Base-by-base conservation (phyloP, 2,113 vertebrate genomes). In the Butorides virescens region DNA sequence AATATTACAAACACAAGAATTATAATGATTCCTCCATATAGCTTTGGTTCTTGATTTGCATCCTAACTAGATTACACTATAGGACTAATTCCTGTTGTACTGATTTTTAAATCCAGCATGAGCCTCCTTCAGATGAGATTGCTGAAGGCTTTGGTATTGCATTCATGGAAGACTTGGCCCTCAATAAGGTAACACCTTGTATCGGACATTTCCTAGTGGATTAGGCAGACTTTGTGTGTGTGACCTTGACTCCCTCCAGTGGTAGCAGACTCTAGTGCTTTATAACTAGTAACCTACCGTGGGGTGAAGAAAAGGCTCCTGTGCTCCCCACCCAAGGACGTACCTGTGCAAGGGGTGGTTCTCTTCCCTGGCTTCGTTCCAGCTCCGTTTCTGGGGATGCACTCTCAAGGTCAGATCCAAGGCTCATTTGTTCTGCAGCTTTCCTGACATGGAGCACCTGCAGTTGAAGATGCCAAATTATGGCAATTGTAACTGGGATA, bases 381-480 rank as follows among this genome's bases (percentile, higher is more conserved):
- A 62, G 18, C 36, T 71, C 76, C 53, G 0, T 62, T 42, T 78
- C 74, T 29, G 34, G 19, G 11, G 6, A n/a, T 79, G 36, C 11
- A 6, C 44, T 77, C 84, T 94, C 92, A 10, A 34, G 42, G 7
- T 77, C 90, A 44, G 76, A 13, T 5, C 81, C 94, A 26, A 37
- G 73, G 12, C 56, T 80, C 29, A 3, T 71, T 29, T 25, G 59
- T 89, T 63, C 90, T 46, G 59, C 63, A 74, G 84, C 11, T 58
- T 91, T 82, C 26, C 20, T 71, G 61, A 97, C 83, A 39, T 98
- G 98, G 21, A 98, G 96, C 7, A 97, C 98, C 98, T 98, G 71
- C 5, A 26, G 21, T 86, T 36, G 46, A 88, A 93, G 79, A 74
- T 20, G 25, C 1, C 21, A 17, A 37, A 47, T 74, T 36, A 59